phyloP scores from a whole-genome alignment of 2,797 vertebrate species.

The Periophthalmus magnuspinnatus region DNA sequence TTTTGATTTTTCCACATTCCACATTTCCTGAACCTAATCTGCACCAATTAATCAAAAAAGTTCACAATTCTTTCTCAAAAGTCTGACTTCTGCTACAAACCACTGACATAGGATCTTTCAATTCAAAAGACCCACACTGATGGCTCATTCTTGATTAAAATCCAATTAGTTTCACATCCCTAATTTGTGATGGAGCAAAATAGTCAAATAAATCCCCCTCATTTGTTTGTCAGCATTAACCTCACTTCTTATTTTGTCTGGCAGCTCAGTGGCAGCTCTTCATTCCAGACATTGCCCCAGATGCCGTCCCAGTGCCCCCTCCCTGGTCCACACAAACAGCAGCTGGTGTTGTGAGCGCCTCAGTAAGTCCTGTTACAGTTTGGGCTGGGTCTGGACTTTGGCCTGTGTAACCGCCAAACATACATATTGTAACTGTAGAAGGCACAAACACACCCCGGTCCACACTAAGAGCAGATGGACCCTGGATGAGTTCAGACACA shows the following conservation, averaged over 20 bases:
- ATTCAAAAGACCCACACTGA: too few species aligned
- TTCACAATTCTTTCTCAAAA: too few species aligned
- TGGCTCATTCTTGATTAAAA: too few species aligned
- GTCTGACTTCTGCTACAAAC: too few species aligned
- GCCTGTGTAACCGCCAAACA: constrained; percentile 10
- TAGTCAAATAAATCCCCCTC: too few species aligned
- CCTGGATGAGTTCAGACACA: neutral
- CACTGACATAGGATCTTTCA: too few species aligned
- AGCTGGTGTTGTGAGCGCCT: constrained; percentile 47
- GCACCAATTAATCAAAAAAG: too few species aligned
- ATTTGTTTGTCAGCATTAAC: neutral
- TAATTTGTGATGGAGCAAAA: too few species aligned
- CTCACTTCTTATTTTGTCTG: constrained; percentile 4
- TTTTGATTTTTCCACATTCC: too few species aligned
- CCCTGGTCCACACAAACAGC: constrained; percentile 26
- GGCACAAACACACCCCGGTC: constrained; percentile 9
- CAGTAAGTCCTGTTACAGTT: constrained; percentile 7
- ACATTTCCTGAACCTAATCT: too few species aligned
- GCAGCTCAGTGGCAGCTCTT: neutral
- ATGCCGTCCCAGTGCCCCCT: neutral
- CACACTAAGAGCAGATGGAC: constrained; percentile 22
- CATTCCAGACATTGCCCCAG: constrained; percentile 19
- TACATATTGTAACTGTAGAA: constrained; percentile 18
- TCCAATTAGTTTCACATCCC: too few species aligned
- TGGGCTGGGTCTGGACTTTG: constrained; percentile 53